Percentiles rank a stretch among this genome's conserved stretches.
Evolutionary conservation across 2,888 invertebrate species (phyloP).

Genomic region (Dryobota labecula): DNA sequence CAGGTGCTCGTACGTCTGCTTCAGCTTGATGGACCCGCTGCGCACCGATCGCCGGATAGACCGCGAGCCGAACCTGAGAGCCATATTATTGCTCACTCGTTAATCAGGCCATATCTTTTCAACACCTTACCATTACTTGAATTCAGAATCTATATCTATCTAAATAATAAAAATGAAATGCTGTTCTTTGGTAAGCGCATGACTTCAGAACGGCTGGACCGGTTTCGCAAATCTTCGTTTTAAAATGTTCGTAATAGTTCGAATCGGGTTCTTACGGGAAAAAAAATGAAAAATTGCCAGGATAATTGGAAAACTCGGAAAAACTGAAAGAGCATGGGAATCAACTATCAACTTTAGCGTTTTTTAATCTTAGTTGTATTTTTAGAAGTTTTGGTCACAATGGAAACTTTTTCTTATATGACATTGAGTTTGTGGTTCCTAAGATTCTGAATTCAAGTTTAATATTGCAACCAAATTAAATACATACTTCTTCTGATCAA

Average conservation of each 20-base stretch:
- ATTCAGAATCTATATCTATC: constrained; percentile 25
- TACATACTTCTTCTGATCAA: constrained; percentile 96
- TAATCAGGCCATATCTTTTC: constrained; percentile 53
- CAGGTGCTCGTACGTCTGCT: constrained; percentile 98
- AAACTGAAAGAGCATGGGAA: not conserved
- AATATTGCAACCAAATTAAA: constrained; percentile 35
- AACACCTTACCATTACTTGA: constrained; percentile 7
- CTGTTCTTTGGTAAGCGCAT: not conserved
- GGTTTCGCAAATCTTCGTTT: not conserved
- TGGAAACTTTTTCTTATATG: not conserved
- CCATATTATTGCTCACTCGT: constrained; percentile 65
- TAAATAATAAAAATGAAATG: not conserved
- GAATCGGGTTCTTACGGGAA: not conserved
- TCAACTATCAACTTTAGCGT: not conserved
- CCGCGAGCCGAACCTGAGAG: constrained; percentile 93
- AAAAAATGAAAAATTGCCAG: not conserved
- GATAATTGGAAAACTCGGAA: too few relatives aligned
- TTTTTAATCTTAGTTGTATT: not conserved
- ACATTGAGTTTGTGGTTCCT: constrained; percentile 4
- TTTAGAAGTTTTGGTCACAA: not conserved
- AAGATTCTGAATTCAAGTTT: constrained; percentile 40
- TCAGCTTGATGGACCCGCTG: constrained; percentile 97
- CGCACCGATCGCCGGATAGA: constrained; percentile 98
- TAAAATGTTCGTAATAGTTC: not conserved
- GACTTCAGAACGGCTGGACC: not conserved